These are phyloP conservation scores for Champsocephalus gunnari DNA, from an alignment of 2,797 vertebrate genomes.

Conservation along the genomic window DNA sequence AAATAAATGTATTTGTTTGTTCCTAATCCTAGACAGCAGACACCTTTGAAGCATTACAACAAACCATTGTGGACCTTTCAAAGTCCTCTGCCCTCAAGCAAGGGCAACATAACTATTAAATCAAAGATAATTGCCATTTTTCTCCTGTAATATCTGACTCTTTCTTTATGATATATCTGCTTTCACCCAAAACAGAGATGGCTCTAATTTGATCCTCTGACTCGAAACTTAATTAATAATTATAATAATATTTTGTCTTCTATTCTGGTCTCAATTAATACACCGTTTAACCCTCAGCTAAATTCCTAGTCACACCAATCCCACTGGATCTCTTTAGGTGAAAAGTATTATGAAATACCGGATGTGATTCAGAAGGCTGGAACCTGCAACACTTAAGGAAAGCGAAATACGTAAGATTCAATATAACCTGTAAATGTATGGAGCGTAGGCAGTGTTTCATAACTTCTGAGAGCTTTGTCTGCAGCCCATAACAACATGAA, in stretches of 20 bases:
- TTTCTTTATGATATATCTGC: conserved; percentile 6
- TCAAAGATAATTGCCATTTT: not conserved
- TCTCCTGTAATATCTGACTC: conserved; percentile 1
- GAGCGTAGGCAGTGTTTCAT: conserved; percentile 14
- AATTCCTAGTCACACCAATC: conserved; percentile 11
- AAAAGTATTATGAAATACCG: not conserved
- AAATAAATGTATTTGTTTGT: no score
- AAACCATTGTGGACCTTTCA: not conserved
- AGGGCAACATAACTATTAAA: conserved; percentile 6
- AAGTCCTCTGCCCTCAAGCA: conserved; percentile 4
- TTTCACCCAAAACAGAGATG: conserved; percentile 11
- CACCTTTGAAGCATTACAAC: not conserved
- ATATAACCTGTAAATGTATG: conserved; percentile 17
- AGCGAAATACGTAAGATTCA: conserved; percentile 31
- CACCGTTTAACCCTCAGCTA: conserved; percentile 12
- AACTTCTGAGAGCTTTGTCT: conserved; percentile 37
- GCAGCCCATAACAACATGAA: conserved; percentile 31
- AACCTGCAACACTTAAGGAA: not conserved
- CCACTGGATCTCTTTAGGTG: not conserved
- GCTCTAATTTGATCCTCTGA: conserved; percentile 25
- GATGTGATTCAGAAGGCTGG: not conserved
- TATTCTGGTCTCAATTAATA: conserved; percentile 33
- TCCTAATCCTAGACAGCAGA: not conserved
- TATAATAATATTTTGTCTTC: conserved; percentile 24
- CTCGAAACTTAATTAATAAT: not conserved